These are phyloP conservation scores for Caenorhabditis elegans DNA, from an alignment of 1,140 invertebrate genomes.

Conservation along the genomic window WBcel235 BX284604.4:12091501-12092000, in stretches of 20 bases:
- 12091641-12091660: neutral
- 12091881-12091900: neutral
- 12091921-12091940: neutral
- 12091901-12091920: neutral
- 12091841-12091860: neutral
- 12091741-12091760: neutral
- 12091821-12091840: conserved; percentile 2
- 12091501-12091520: neutral
- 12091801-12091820: neutral
- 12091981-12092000: neutral
- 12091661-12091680: neutral
- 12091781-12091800: neutral
- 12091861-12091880: neutral
- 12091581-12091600: neutral
- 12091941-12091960: neutral
- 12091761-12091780: neutral
- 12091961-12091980: neutral
- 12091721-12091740: neutral
- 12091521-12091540: neutral
- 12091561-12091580: neutral
- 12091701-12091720: neutral
- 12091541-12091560: neutral
- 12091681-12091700: no score
- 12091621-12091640: neutral
- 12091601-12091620: neutral